Evolutionary conservation across 2,888 invertebrate species (phyloP), one percentile per base, ranked within the genome.

Genomic region (Torymus aiolomorphi): DNA sequence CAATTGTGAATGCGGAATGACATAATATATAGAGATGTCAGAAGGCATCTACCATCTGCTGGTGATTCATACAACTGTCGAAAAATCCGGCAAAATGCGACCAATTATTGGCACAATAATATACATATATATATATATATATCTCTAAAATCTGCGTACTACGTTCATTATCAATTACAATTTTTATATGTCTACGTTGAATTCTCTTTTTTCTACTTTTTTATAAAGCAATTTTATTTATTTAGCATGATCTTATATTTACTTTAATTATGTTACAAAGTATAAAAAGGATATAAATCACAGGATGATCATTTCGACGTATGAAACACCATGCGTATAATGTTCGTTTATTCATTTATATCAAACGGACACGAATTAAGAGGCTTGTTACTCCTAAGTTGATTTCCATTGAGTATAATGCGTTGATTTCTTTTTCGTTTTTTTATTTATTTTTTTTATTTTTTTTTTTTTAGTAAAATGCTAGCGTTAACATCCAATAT

Each of bases 1-100:
- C 90, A 90, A 90, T 90, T 90, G 90, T 90, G 89, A 89, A 90
- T 90, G 90, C 86, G 88, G 89, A 89, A 89, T 89, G 89, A 86
- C 83, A 82, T 81, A 57, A 72, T 70, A 63, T 51, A 70, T 69
- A 74, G 42, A 24, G 52, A 51, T 52, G 59, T 49, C 70, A 57
- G 4, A 74, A 71, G 56, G 12, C 24, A 78, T 73, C 65, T 63
- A 24, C 42, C 56, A 66, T 51, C 16, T 61, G 12, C 31, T 82
- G 74, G 77, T 77, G 77, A 81, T 81, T 78, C 76, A 81, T 73
- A 78, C 66, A 57, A 16, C 18, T 67, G 12, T 54, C 51, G 20
- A 11, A 20, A 56, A 70, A 63, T 70, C 42, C 54, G 18, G 13
- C 16, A 65, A 16, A 13, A 16, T 42, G 42, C 42, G 42, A 42